A percentile compares a stretch with the other conserved stretches of the same genome.
phyloP scores from a whole-genome alignment of 2,888 invertebrate genomes.

The Trilocha varians region DNA sequence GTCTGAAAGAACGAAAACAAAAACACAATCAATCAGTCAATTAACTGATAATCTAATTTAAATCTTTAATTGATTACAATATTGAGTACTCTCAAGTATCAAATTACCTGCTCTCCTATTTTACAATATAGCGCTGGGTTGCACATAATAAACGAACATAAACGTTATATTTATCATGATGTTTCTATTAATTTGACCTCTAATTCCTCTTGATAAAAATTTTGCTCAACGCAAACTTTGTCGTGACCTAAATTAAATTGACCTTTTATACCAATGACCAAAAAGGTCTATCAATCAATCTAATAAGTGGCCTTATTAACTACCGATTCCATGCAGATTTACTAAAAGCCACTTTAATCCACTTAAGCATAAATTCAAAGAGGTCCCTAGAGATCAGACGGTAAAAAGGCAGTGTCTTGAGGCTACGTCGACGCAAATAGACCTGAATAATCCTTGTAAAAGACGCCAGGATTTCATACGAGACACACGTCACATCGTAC shows the following conservation, averaged over 20 bases:
- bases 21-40: too few relatives aligned
- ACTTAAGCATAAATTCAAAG: constrained; percentile 52
- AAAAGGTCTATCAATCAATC: constrained; percentile 39
- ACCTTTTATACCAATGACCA: constrained; percentile 8
- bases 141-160: too few relatives aligned
- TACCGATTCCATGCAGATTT: constrained; percentile 38
- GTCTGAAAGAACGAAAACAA: too few relatives aligned
- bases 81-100: too few relatives aligned
- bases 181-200: neutral
- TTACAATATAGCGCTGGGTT: too few relatives aligned
- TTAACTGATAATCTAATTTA: too few relatives aligned
- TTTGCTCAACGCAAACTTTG: constrained; percentile 11
- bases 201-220: constrained; percentile 5
- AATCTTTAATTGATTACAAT: too few relatives aligned
- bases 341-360: constrained; percentile 61
- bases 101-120: too few relatives aligned
- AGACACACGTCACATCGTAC: constrained; percentile 32
- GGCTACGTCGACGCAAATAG: constrained; percentile 28
- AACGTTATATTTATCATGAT: neutral
- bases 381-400: constrained; percentile 40
- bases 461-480: constrained; percentile 31
- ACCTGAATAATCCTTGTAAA: constrained; percentile 33
- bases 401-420: constrained; percentile 32
- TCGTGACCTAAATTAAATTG: constrained; percentile 1
- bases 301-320: constrained; percentile 48